phyloP scores from a whole-genome alignment of 2,888 invertebrate genomes.

The Girardia tigrina region DNA sequence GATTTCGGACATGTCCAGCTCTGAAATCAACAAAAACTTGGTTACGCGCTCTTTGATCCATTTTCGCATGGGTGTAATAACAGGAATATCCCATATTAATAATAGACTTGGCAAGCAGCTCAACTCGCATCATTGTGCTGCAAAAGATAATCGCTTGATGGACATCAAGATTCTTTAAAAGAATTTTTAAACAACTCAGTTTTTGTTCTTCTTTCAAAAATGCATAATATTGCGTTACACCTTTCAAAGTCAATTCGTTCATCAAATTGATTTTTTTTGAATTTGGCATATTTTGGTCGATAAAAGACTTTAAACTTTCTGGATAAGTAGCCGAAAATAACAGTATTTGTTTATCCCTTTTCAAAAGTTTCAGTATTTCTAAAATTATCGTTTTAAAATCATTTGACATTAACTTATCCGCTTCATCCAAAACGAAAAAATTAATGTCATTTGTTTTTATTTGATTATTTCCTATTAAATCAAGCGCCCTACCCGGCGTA shows the following conservation, averaged over 20 bases:
- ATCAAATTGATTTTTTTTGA: constrained; percentile 99
- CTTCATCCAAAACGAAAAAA: constrained; percentile 93
- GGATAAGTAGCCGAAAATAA: constrained; percentile 98
- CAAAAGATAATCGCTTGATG: constrained; percentile 99
- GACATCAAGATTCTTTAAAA: constrained; percentile 98
- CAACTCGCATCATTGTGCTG: constrained; percentile 97
- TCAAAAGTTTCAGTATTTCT: constrained; percentile 79
- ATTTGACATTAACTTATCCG: constrained; percentile 92
- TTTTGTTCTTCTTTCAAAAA: constrained; percentile 92
- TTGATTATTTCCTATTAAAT: constrained; percentile 91
- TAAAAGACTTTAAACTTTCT: constrained; percentile 89
- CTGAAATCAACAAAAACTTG: constrained; percentile 98
- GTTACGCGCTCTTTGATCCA: constrained; percentile 88
- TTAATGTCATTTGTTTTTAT: constrained; percentile 87
- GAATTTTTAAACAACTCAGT: constrained; percentile 84
- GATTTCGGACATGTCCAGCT: constrained; percentile 87
- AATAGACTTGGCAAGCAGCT: constrained; percentile 94
- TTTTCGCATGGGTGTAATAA: constrained; percentile 98
- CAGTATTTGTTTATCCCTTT: constrained; percentile 84
- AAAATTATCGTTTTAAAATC: constrained; percentile 87
- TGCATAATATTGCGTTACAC: constrained; percentile 98
- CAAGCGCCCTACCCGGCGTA: constrained; percentile 94
- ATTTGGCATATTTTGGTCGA: constrained; percentile 74
- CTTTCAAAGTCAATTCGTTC: constrained; percentile 95
- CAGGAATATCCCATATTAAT: constrained; percentile 98